These are phyloP conservation scores for Littorina saxatilis DNA, from an alignment of 1,140 invertebrate genomes.

Conservation along the genomic window DNA sequence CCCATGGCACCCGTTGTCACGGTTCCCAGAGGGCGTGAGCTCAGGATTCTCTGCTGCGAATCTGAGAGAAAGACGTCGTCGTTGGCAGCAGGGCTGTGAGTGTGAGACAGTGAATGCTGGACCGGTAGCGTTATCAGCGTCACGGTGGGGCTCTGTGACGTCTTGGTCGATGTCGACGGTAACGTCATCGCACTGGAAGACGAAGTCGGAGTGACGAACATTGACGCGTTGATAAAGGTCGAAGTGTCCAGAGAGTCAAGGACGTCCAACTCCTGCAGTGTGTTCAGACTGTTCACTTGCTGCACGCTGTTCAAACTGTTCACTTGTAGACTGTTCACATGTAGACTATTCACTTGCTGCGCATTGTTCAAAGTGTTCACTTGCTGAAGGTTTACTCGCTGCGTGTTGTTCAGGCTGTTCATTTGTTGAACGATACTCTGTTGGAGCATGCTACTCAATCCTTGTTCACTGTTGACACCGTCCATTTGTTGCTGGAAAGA, in stretches of 20 bases:
- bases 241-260: not conserved
- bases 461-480: not conserved
- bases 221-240: not conserved
- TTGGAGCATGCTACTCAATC: not conserved
- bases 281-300: not conserved
- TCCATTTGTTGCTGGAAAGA: not conserved
- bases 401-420: not conserved
- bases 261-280: not conserved
- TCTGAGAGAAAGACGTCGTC: conserved; percentile 33
- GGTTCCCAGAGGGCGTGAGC: not conserved
- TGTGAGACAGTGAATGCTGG: not conserved
- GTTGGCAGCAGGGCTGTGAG: not conserved
- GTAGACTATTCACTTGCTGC: not conserved
- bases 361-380: not conserved
- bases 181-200: not conserved
- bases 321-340: not conserved
- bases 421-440: not conserved
- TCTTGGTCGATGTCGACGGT: not conserved
- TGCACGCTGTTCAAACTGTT: not conserved
- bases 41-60: not conserved
- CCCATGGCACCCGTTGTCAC: not conserved
- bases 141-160: not conserved
- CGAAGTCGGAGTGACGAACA: not conserved
- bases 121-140: conserved; percentile 27
- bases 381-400: not conserved